Conservation (phyloP, 2,888 invertebrate genomes). For the Tenthredo notha region DNA sequence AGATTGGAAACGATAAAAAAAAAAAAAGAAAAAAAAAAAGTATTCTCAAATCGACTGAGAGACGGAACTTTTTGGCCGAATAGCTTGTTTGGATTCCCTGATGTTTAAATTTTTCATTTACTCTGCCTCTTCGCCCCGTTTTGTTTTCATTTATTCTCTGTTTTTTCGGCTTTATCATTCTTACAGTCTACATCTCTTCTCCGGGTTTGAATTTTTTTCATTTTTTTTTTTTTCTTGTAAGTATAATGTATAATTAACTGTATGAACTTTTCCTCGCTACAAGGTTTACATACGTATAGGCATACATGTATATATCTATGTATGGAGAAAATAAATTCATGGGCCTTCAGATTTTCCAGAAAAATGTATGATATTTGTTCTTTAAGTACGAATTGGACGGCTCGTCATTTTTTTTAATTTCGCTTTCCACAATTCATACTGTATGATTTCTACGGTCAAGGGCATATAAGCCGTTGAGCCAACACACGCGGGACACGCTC, state of each 20-base stretch:
- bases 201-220: not conserved
- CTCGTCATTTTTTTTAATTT: not conserved
- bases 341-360: not conserved
- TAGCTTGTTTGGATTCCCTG: not conserved
- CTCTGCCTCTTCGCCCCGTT: not conserved
- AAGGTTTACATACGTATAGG: not conserved
- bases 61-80: not conserved
- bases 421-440: not conserved
- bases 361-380: not conserved
- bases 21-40: not conserved
- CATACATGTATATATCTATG: not conserved
- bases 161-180: not conserved
- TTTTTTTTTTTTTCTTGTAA: not conserved
- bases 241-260: not conserved
- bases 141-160: not conserved
- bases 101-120: conserved; percentile 1
- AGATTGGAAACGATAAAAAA: too few relatives aligned
- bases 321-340: not conserved
- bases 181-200: not conserved
- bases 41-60: not conserved
- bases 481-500: conserved; percentile 1
- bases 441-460: conserved; percentile 15
- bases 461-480: conserved; percentile 1
- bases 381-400: not conserved
- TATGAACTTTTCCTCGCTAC: not conserved